phyloP scores from a whole-genome alignment of 2,888 invertebrate genomes.

The Drosophila percnosoma region DNA sequence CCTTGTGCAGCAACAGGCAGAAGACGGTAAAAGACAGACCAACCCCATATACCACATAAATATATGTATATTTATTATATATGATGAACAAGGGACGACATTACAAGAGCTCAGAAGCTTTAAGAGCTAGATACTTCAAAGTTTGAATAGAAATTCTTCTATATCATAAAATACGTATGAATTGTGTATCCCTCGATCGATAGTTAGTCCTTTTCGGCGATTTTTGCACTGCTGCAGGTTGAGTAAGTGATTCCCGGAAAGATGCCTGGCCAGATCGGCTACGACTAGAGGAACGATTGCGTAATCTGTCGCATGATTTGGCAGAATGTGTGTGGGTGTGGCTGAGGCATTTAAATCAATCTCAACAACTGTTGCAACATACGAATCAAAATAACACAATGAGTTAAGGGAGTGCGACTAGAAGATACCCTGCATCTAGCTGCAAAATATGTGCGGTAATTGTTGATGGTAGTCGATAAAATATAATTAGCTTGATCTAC shows the following conservation, averaged over 20 bases:
- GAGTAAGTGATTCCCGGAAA: background rate
- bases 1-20: background rate
- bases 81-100: background rate
- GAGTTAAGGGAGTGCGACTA: background rate
- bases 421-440: background rate
- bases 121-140: background rate
- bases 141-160: background rate
- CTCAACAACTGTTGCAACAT: background rate
- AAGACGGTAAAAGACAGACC: background rate
- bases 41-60: background rate
- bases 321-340: background rate
- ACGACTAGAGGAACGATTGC: background rate
- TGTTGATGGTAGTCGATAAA: no score
- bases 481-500: background rate
- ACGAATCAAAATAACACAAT: background rate
- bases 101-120: background rate
- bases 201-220: background rate
- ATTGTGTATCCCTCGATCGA: background rate
- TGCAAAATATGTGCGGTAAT: background rate
- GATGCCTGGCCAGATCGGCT: background rate
- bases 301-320: background rate
- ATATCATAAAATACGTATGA: background rate
- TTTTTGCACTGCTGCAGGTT: background rate
- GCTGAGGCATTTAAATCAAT: constrained; percentile 1
- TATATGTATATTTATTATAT: background rate